Conservation (phyloP, 2,888 invertebrate genomes). For the Erebia palarica region DNA sequence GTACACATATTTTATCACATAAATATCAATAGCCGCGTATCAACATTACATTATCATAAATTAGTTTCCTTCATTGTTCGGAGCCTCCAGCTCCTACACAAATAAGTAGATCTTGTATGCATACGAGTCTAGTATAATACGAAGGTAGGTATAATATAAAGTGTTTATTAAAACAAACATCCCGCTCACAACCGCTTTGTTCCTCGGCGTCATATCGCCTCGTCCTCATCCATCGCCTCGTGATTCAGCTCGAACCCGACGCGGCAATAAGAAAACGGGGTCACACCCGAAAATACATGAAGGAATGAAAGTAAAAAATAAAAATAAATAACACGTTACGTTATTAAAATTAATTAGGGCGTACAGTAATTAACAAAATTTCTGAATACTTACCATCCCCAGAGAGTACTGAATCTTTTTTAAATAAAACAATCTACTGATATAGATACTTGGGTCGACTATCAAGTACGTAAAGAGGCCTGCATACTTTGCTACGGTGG, state of each 20-base stretch:
- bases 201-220: slow-evolving; percentile 21
- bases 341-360: background rate
- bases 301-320: background rate
- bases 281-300: slow-evolving; percentile 16
- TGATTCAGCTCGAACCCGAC: slow-evolving; percentile 29
- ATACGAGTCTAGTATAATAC: slow-evolving; percentile 2
- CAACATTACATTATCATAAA: slow-evolving; percentile 18
- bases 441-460: background rate
- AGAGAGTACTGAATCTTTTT: background rate
- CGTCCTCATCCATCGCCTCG: too few species aligned
- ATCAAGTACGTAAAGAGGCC: too few species aligned
- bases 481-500: background rate
- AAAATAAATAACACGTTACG: background rate
- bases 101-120: slow-evolving; percentile 18
- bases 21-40: slow-evolving; percentile 2
- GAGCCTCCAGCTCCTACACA: slow-evolving; percentile 4
- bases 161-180: slow-evolving; percentile 23
- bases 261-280: slow-evolving; percentile 27
- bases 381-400: background rate
- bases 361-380: background rate
- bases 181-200: slow-evolving; percentile 31
- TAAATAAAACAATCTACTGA: too few species aligned
- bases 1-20: background rate
- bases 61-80: slow-evolving; percentile 24
- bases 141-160: slow-evolving; percentile 7